Percentiles rank a stretch among this genome's conserved stretches.
Conservation (phyloP, 2,113 vertebrate genomes). For the Pipra filicauda region DNA sequence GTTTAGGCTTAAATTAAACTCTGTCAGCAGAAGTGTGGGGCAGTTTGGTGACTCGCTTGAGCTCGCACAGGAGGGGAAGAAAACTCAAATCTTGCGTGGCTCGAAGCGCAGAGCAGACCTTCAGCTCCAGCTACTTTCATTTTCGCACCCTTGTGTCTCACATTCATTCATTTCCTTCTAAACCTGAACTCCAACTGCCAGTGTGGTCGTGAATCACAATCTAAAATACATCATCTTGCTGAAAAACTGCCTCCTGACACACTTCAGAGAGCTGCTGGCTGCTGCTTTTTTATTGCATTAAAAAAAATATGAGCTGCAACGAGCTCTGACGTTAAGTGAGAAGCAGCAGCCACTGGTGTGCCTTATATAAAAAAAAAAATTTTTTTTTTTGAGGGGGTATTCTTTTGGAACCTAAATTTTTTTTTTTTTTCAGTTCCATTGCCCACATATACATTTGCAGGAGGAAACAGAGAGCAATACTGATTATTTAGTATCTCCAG, state of each 20-base stretch:
- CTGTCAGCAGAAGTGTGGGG: not conserved
- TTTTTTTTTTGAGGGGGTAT: not conserved
- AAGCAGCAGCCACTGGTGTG: not conserved
- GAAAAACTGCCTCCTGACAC: not conserved
- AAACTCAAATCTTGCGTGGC: not conserved
- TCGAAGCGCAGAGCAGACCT: not conserved
- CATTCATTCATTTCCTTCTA: slow-evolving; percentile 49
- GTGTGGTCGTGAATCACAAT: not conserved
- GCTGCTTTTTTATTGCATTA: not conserved
- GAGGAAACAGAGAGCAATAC: slow-evolving; percentile 23
- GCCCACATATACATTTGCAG: not conserved
- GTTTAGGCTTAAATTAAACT: not conserved
- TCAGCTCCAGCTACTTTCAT: not conserved
- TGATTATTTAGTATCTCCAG: slow-evolving; percentile 30
- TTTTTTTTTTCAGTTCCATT: not conserved
- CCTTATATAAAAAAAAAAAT: not conserved
- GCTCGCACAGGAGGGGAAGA: not conserved
- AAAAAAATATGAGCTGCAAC: not conserved
- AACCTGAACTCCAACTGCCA: slow-evolving; percentile 15
- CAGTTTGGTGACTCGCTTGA: not conserved
- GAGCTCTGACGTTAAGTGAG: not conserved
- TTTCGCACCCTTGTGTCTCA: not conserved
- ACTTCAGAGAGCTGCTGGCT: not conserved
- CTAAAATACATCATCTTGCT: not conserved
- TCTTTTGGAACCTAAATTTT: not conserved